Evolutionary conservation across 2,797 vertebrate genomes (phyloP).

Genomic region (Gouania willdenowi): DNA sequence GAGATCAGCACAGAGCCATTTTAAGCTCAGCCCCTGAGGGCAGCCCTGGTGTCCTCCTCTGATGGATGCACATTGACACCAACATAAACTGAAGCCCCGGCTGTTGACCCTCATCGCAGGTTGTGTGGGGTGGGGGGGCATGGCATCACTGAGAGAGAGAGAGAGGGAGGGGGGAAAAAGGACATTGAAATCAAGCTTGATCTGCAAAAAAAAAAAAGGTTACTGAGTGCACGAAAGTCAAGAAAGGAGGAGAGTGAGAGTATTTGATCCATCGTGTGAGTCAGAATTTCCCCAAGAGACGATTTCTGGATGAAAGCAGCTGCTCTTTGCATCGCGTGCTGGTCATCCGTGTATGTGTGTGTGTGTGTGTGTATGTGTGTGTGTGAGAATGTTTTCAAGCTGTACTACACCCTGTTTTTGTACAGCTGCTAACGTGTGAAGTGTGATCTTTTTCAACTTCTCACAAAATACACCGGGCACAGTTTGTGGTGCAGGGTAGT

Average conservation of each 20-base stretch:
- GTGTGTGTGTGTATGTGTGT: constrained; percentile 32
- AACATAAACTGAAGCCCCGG: constrained; percentile 46
- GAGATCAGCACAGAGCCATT: constrained; percentile 26
- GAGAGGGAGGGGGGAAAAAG: constrained; percentile 20
- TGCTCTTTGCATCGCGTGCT: constrained; percentile 10
- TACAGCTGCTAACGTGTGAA: constrained; percentile 42
- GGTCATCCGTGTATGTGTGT: constrained; percentile 32
- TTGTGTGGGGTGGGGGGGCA: constrained; percentile 24
- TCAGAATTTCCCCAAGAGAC: constrained; percentile 51
- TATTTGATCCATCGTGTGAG: constrained; percentile 48
- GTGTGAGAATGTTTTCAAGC: constrained; percentile 37
- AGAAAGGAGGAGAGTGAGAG: constrained; percentile 34
- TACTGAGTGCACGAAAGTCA: constrained; percentile 44
- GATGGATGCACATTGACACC: constrained; percentile 59
- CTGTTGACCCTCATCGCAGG: constrained; percentile 46
- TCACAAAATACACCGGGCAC: constrained; percentile 42
- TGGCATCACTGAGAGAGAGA: constrained; percentile 39
- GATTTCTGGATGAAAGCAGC: constrained; percentile 48
- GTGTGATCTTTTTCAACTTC: constrained; percentile 50
- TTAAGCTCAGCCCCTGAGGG: constrained; percentile 37
- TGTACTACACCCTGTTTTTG: constrained; percentile 21
- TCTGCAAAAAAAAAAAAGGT: constrained; percentile 28
- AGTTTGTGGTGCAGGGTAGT: constrained; percentile 36
- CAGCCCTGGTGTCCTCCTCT: constrained; percentile 26
- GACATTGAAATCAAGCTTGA: constrained; percentile 35